Conservation (phyloP, 1,140 invertebrate species). For the Samia ricini region DNA sequence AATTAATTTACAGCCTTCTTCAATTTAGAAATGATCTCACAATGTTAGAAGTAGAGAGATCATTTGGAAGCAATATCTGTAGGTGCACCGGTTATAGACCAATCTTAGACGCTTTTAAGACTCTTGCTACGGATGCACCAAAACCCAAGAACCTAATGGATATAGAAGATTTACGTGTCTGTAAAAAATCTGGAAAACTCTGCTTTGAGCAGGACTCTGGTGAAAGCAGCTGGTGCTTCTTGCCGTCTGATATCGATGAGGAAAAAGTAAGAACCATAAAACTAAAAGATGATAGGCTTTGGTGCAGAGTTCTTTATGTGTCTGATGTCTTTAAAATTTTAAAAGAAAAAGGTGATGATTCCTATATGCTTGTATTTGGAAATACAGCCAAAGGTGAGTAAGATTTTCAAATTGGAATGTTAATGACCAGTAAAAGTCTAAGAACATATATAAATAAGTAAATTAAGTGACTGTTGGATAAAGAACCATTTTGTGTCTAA, state of each 20-base stretch:
- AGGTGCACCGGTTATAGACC: slow-evolving; percentile 90
- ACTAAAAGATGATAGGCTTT: slow-evolving; percentile 46
- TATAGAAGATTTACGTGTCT: slow-evolving; percentile 55
- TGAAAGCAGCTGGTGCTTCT: slow-evolving; percentile 34
- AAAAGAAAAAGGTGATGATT: slow-evolving; percentile 34
- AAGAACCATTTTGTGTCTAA: no score
- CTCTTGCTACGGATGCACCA: slow-evolving; percentile 71
- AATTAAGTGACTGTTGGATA: background rate
- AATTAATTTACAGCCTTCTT: slow-evolving; percentile 42
- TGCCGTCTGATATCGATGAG: slow-evolving; percentile 30
- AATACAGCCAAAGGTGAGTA: slow-evolving; percentile 69
- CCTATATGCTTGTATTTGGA: slow-evolving; percentile 79
- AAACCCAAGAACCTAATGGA: slow-evolving; percentile 25
- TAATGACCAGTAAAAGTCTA: background rate
- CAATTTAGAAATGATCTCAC: slow-evolving; percentile 66
- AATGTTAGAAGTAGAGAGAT: slow-evolving; percentile 82
- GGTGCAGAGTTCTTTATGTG: slow-evolving; percentile 68
- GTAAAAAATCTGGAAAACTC: slow-evolving; percentile 48
- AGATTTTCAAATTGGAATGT: background rate
- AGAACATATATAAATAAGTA: no score
- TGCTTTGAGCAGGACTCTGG: slow-evolving; percentile 27
- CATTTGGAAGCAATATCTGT: slow-evolving; percentile 86
- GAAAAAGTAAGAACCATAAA: slow-evolving; percentile 8
- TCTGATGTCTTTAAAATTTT: slow-evolving; percentile 75
- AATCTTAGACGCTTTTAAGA: slow-evolving; percentile 88